A percentile compares a stretch with the other conserved stretches of the same genome.
Conservation (phyloP, 1,140 invertebrate genomes). For the Globodera rostochiensis region DNA sequence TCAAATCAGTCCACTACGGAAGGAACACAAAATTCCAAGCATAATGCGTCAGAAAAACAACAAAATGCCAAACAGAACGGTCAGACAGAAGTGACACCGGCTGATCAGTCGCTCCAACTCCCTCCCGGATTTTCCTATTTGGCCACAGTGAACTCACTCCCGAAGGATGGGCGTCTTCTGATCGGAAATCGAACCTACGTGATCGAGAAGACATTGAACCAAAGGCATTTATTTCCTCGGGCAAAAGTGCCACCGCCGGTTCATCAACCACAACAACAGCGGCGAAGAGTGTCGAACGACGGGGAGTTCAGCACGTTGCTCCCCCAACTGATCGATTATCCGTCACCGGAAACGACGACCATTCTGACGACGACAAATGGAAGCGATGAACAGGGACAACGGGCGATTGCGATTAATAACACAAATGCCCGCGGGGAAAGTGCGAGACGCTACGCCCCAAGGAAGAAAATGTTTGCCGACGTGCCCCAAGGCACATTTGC, state of each 20-base stretch:
- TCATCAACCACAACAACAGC: background rate
- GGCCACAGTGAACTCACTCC: slow-evolving; percentile 14
- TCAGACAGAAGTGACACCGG: background rate
- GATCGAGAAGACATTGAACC: slow-evolving; percentile 10
- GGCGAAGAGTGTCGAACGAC: background rate
- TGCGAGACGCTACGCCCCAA: background rate
- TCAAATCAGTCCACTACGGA: background rate
- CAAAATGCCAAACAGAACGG: background rate
- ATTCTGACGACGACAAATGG: background rate
- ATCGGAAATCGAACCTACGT: slow-evolving; percentile 15
- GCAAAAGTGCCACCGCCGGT: background rate
- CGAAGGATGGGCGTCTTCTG: slow-evolving; percentile 1
- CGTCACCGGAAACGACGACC: background rate
- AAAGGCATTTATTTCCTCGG: background rate
- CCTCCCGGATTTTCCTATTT: slow-evolving; percentile 11
- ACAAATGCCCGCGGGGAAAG: background rate
- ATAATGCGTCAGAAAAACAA: background rate
- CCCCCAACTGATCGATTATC: background rate
- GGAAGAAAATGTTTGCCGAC: background rate
- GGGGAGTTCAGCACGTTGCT: background rate
- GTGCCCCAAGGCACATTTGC: background rate
- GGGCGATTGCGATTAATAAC: background rate
- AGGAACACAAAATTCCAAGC: background rate
- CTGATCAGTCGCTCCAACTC: background rate
- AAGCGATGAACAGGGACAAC: background rate